Evolutionary conservation across 1,140 invertebrate species (phyloP).

Genomic region (Polyergus mexicanus): DNA sequence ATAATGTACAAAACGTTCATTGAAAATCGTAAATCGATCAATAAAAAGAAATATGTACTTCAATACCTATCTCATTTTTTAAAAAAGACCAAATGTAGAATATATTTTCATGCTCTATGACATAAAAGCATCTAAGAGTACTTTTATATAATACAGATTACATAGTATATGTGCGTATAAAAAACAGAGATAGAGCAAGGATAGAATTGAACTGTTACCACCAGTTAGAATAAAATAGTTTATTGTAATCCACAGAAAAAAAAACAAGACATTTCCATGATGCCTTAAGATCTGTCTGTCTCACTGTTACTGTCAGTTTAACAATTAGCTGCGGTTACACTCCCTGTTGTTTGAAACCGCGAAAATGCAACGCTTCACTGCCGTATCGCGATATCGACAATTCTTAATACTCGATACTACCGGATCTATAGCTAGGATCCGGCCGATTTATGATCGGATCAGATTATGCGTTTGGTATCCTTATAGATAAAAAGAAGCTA

Average conservation of each 20-base stretch:
- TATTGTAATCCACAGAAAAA: conserved; percentile 86
- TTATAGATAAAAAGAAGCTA: conserved; percentile 38
- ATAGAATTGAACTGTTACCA: background rate
- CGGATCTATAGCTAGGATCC: background rate
- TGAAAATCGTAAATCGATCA: conserved; percentile 54
- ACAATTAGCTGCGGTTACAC: conserved; percentile 83
- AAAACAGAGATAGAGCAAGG: background rate
- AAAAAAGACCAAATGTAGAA: background rate
- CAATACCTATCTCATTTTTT: background rate
- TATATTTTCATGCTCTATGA: conserved; percentile 10
- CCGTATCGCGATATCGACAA: conserved; percentile 60
- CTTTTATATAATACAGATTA: too few relatives aligned
- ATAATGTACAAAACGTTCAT: conserved; percentile 5
- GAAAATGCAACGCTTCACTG: conserved; percentile 39
- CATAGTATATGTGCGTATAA: background rate
- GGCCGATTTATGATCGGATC: conserved; percentile 34
- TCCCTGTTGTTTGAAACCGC: conserved; percentile 70
- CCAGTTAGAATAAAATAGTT: conserved; percentile 86
- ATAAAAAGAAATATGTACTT: conserved; percentile 61
- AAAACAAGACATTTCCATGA: conserved; percentile 85
- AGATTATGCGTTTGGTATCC: conserved; percentile 35
- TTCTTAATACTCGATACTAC: conserved; percentile 38
- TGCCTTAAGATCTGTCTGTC: conserved; percentile 81
- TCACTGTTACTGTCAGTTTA: conserved; percentile 84
- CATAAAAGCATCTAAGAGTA: background rate